Evolutionary conservation across 1,140 invertebrate species (phyloP).

Genomic region (Drosophila auraria): DNA sequence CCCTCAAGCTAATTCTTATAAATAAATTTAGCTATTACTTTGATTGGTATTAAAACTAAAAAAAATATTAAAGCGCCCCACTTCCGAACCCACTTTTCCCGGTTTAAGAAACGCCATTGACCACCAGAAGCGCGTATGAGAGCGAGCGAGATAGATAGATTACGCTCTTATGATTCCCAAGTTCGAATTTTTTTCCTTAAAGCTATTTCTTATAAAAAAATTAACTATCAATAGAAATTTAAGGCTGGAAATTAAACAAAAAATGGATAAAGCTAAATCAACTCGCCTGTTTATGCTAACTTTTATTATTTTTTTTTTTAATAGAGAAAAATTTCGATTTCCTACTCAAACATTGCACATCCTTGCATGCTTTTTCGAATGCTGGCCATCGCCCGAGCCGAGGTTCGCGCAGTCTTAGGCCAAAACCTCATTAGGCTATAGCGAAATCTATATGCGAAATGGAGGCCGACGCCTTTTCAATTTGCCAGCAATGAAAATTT

Average conservation of each 20-base stretch:
- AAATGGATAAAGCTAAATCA: background rate
- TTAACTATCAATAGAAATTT: background rate
- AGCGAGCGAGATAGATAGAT: background rate
- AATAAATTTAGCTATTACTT: background rate
- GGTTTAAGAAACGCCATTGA: background rate
- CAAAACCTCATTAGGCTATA: conserved; percentile 75
- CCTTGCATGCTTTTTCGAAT: conserved; percentile 8
- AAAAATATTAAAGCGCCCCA: too few relatives aligned
- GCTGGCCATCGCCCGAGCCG: conserved; percentile 2
- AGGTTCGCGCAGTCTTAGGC: conserved; percentile 34
- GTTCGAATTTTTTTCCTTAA: too few relatives aligned
- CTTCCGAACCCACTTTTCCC: background rate
- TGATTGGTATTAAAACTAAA: background rate
- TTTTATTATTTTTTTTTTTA: too few relatives aligned
- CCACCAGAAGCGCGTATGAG: background rate
- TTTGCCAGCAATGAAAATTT: conserved; percentile 83
- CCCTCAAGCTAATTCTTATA: too few relatives aligned
- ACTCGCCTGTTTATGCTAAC: background rate
- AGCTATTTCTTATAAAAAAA: background rate
- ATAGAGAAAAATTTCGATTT: background rate
- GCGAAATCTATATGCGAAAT: conserved; percentile 74
- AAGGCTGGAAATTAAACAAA: background rate
- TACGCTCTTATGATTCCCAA: background rate
- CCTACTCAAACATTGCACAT: background rate
- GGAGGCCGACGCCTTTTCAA: conserved; percentile 81